Evolutionary conservation across 1,140 invertebrate genomes (phyloP).

Genomic region (Aphaenogaster rudis): DNA sequence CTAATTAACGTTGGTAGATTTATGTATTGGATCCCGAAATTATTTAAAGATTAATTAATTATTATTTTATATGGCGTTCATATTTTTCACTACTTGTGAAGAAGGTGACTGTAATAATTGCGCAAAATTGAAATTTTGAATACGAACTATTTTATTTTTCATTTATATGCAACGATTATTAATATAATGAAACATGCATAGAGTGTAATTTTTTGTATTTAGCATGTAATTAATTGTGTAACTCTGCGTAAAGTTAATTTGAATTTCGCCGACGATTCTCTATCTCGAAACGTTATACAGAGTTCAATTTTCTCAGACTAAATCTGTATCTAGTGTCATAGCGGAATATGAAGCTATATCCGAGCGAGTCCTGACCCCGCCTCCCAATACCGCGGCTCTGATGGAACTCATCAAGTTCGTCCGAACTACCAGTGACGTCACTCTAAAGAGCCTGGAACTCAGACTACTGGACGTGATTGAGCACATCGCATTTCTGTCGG

Average conservation of each 20-base stretch:
- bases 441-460: slow-evolving; percentile 92
- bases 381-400: slow-evolving; percentile 93
- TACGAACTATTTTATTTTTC: background rate
- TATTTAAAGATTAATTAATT: slow-evolving; percentile 26
- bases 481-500: slow-evolving; percentile 92
- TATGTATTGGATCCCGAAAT: background rate
- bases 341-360: slow-evolving; percentile 94
- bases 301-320: background rate
- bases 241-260: background rate
- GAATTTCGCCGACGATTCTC: background rate
- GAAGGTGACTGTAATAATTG: background rate
- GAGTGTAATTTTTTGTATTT: background rate
- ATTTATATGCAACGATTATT: background rate
- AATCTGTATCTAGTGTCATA: slow-evolving; percentile 89
- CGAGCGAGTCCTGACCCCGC: slow-evolving; percentile 92
- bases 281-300: background rate
- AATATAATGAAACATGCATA: background rate
- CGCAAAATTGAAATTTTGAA: background rate
- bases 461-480: slow-evolving; percentile 90
- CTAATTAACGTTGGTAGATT: background rate
- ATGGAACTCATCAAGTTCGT: slow-evolving; percentile 95
- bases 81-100: background rate
- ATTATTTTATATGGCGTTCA: background rate
- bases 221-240: background rate
- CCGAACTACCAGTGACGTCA: slow-evolving; percentile 90